Evolutionary conservation across 2,113 vertebrate species (phyloP), one percentile per base, ranked within the genome.

Genomic region (Balaenoptera acutorostrata): DNA sequence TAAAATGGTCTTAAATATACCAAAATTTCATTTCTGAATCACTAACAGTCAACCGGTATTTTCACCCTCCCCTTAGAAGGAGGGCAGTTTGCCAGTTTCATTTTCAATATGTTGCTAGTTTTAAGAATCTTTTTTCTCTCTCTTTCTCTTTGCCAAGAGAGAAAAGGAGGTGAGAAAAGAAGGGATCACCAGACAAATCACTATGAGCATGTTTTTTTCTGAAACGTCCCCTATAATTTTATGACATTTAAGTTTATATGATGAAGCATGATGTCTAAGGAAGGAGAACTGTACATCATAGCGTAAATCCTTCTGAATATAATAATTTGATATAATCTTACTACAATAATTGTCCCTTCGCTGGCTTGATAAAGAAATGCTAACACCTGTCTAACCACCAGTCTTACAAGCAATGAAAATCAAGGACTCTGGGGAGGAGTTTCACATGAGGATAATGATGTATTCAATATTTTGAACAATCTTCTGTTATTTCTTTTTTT

Each of bases 21-120:
- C 72, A 64, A 93, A 87, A 82, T 90, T 90, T 94, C 92, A 92
- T 84, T 97, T 92, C 63, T 93, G 94, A 96, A 72, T 94, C 90
- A 96, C 52, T 88, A 66, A 75, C 83, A 96, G 36, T 87, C 91
- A 97, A 93, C 88, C 95, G 96, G 93, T 97, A 95, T 84, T 92
- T 96, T 88, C 80, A 93, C 90, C 87, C 77, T 97, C 55, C 52
- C 80, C 55, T 84, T 95, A 88, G 90, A 72, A 96, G 39, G 33
- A 89, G 15, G 85, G 39, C 52, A 92, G 39, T 39, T 88, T 92
- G 93, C 90, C 94, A 93, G 55, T 55, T 93, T 93, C 74, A 77
- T 93, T 95, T 97, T 90, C 91, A 97, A 71, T 41, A 84, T 98
- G 83, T 77, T 90, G 78, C 9, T 92, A 33, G 68, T 68, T 98